Conservation (phyloP, 2,888 invertebrate species). For the Acanthosoma haemorrhoidale region DNA sequence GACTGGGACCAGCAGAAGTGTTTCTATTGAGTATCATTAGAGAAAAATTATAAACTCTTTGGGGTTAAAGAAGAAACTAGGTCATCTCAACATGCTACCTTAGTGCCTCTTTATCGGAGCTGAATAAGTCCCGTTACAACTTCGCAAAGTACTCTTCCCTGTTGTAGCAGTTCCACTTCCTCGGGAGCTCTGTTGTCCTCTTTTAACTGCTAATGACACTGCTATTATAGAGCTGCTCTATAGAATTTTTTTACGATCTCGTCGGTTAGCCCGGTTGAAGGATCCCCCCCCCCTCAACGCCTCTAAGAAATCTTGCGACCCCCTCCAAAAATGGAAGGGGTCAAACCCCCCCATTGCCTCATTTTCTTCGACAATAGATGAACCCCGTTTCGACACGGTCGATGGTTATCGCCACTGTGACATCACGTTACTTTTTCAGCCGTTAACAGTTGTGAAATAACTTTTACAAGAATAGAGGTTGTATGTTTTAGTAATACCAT, state of each 20-base stretch:
- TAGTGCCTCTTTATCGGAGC: neutral
- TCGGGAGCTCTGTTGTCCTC: neutral
- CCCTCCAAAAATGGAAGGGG: neutral
- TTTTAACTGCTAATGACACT: neutral
- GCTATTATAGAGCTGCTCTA: too few species aligned
- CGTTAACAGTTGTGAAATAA: neutral
- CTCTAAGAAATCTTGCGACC: too few species aligned
- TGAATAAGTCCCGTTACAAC: neutral
- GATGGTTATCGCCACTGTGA: neutral
- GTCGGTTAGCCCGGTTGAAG: too few species aligned
- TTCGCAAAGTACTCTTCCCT: conserved; percentile 1
- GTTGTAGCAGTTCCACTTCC: neutral
- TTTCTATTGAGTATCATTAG: too few species aligned
- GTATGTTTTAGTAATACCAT: neutral
- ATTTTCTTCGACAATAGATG: conserved; percentile 10
- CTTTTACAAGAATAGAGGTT: neutral
- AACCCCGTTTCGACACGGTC: neutral
- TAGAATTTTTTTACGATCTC: too few species aligned
- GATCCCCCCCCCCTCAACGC: too few species aligned
- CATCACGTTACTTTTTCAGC: neutral
- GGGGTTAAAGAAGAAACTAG: neutral
- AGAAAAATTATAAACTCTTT: too few species aligned
- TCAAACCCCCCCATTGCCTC: neutral
- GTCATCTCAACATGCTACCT: neutral
- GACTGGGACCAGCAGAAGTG: too few species aligned